phyloP scores from a whole-genome alignment of 1,140 invertebrate genomes.

The Nomia melanderi region DNA sequence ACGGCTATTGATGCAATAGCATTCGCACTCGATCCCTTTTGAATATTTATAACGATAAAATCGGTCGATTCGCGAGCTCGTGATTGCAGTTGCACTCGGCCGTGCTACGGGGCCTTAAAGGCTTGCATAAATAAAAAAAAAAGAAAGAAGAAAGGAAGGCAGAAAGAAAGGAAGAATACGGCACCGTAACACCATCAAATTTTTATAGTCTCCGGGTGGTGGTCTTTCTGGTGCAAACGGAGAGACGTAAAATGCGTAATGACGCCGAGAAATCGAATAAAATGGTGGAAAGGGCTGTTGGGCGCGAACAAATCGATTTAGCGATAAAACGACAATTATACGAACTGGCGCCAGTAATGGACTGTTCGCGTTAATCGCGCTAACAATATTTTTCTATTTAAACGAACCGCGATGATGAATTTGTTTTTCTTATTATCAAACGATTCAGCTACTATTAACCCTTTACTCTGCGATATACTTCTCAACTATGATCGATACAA shows the following conservation, averaged over 20 bases:
- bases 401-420: not conserved
- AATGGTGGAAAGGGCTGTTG: conserved; percentile 1
- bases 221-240: conserved; percentile 10
- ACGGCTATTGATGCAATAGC: conserved; percentile 53
- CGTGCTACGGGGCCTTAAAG: conserved; percentile 15
- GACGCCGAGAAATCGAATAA: conserved; percentile 37
- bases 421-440: not conserved
- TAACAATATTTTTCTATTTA: conserved; percentile 6
- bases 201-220: conserved; percentile 39
- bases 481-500: too few relatives aligned
- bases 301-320: conserved; percentile 25
- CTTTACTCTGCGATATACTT: too few relatives aligned
- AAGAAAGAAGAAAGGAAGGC: too few relatives aligned
- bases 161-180: conserved; percentile 16
- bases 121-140: conserved; percentile 46
- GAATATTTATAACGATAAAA: conserved; percentile 57
- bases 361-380: conserved; percentile 12
- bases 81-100: conserved; percentile 21
- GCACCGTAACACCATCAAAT: conserved; percentile 49
- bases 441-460: too few relatives aligned
- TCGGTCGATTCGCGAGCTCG: conserved; percentile 2
- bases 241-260: conserved; percentile 38
- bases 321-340: conserved; percentile 31
- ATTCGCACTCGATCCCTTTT: conserved; percentile 30
- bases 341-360: conserved; percentile 2